phyloP scores from a whole-genome alignment of 2,797 vertebrate genomes.

The Gephyroberyx darwinii region DNA sequence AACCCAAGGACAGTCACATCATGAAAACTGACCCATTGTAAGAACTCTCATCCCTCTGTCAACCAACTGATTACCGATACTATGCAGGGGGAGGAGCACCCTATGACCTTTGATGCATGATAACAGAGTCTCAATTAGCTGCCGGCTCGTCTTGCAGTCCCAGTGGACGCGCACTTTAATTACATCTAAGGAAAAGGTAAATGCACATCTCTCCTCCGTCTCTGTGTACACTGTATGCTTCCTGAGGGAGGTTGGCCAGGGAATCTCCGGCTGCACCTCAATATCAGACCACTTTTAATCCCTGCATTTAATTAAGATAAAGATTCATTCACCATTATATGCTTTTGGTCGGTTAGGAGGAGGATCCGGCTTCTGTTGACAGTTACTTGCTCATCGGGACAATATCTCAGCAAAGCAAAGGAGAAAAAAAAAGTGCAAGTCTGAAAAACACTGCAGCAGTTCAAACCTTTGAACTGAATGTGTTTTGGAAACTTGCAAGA shows the following conservation, averaged over 20 bases:
- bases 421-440: neutral
- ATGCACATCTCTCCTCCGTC: slow-evolving; percentile 30
- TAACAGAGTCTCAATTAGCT: slow-evolving; percentile 65
- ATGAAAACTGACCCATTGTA: slow-evolving; percentile 51
- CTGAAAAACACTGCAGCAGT: neutral
- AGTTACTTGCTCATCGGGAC: neutral
- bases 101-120: slow-evolving; percentile 64
- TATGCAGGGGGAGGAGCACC: slow-evolving; percentile 20
- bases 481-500: neutral
- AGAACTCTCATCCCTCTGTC: slow-evolving; percentile 55
- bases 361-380: neutral
- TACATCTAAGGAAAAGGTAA: slow-evolving; percentile 63
- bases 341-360: slow-evolving; percentile 8
- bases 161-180: slow-evolving; percentile 63
- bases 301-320: slow-evolving; percentile 31
- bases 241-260: slow-evolving; percentile 28
- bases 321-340: neutral
- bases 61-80: slow-evolving; percentile 27
- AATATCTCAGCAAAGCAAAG: neutral
- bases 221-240: slow-evolving; percentile 12
- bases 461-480: neutral
- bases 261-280: slow-evolving; percentile 17
- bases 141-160: slow-evolving; percentile 41
- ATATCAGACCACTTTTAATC: slow-evolving; percentile 35
- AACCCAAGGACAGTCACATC: slow-evolving; percentile 61